These are phyloP conservation scores for Leucopternis melanops DNA, from an alignment of 2,113 vertebrate species.

Conservation along the genomic window DNA sequence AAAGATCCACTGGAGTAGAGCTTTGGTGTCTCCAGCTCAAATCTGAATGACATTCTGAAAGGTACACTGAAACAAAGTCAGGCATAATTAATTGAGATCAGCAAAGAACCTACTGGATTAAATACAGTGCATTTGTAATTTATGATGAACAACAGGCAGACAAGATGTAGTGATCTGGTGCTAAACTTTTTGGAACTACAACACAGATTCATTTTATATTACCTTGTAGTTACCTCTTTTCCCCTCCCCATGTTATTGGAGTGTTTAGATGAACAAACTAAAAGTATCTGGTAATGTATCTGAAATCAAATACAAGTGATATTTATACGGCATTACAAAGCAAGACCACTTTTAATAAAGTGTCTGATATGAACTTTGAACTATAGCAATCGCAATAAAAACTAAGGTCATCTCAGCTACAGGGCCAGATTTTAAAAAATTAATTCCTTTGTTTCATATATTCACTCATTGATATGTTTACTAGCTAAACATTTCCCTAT, in stretches of 20 bases:
- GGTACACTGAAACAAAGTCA: background rate
- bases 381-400: background rate
- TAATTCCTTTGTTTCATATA: background rate
- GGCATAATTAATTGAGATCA: background rate
- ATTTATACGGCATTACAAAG: background rate
- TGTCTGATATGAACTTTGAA: background rate
- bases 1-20: background rate
- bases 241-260: background rate
- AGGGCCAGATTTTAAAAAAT: background rate
- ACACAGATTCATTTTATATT: background rate
- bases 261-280: background rate
- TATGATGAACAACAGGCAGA: background rate
- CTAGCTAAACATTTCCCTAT: background rate
- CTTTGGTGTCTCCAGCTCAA: background rate
- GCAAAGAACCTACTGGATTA: background rate
- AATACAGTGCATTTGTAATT: background rate
- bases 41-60: background rate
- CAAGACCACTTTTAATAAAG: background rate
- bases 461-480: background rate
- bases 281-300: background rate
- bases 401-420: rapidly evolving
- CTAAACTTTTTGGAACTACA: background rate
- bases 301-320: background rate
- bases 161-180: background rate
- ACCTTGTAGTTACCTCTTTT: background rate